Base-by-base conservation (phyloP, 2,797 vertebrate genomes). In the Mycteria americana region DNA sequence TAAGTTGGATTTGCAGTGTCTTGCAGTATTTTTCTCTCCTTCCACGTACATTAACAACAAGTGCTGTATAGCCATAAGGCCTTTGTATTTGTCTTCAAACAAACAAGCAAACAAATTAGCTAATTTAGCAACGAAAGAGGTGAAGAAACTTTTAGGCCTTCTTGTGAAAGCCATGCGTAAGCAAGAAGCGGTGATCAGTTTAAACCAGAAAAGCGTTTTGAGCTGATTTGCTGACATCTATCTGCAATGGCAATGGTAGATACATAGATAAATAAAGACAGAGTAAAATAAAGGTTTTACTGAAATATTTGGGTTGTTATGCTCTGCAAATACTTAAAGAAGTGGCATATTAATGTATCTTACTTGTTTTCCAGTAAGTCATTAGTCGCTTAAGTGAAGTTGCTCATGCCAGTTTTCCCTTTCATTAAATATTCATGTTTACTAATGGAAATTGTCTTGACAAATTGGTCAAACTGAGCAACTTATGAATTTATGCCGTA, bases 391-490 rank as follows among this genome's bases (percentile, higher is more conserved):
- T 98, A 96, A 95, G 95, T 95, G 95, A 97, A 97, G 95, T 97
- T 94, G 94, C 90, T 97, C 89, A 54, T 97, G 95, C 91, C 97
- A 97, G 90, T 98, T 98, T 98, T 97, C 92, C 88, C 88, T 96
- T 95, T 95, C 97, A 98, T 98, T 98, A 98, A 98, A 98, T 98
- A 98, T 98, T 98, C 94, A 98, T 98, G 95, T 97, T 97, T 98
- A 94, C 97, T 98, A 98, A 98, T 98, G 98, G 97, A 98, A 97
- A 98, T 97, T 98, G 93, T 97, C 97, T 96, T 98, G 96, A 97
- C 94, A 98, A 97, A 98, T 97, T 97, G 97, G 95, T 91, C 97
- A 98, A 97, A 97, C 95, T 82, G 96, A 98, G 91, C 85, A 98
- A 97, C 91, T 96, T 97, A 97, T 56, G 97, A 96, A 98, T 98